Conservation (phyloP, 2,797 vertebrate species). For the Hafferia zeledoni region DNA sequence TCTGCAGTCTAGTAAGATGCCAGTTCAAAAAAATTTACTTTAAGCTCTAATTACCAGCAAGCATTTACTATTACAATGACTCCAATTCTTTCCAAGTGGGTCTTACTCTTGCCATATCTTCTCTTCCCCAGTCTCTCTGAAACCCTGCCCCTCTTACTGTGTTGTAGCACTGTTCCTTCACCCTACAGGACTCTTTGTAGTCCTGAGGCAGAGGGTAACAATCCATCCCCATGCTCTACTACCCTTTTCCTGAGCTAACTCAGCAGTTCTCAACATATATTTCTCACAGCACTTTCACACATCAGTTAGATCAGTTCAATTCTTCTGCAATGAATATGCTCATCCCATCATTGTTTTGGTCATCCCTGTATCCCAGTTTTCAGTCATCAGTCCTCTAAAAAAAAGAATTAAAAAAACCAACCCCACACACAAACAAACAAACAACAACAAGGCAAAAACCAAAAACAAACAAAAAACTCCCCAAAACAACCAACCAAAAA, state of each 20-base stretch:
- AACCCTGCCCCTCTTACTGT: neutral
- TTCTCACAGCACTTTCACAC: neutral
- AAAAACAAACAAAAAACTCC: neutral
- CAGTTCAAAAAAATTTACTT: neutral
- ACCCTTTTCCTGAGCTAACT: neutral
- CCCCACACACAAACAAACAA: neutral
- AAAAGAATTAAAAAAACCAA: neutral
- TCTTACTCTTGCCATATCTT: neutral
- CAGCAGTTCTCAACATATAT: neutral
- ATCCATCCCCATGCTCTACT: neutral
- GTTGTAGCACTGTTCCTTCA: neutral
- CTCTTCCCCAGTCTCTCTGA: neutral
- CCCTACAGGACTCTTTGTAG: neutral
- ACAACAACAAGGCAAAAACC: neutral
- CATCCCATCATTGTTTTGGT: neutral
- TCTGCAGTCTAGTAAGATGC: neutral
- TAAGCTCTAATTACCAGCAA: constrained; percentile 19
- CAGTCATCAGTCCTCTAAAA: neutral
- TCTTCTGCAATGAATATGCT: neutral
- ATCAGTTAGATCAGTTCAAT: neutral
- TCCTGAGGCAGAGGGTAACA: neutral
- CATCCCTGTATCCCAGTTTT: neutral
- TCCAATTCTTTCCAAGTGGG: neutral
- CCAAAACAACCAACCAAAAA: neutral
- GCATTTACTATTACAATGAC: neutral